phyloP scores from a whole-genome alignment of 2,113 vertebrate genomes.

The Willisornis vidua region DNA sequence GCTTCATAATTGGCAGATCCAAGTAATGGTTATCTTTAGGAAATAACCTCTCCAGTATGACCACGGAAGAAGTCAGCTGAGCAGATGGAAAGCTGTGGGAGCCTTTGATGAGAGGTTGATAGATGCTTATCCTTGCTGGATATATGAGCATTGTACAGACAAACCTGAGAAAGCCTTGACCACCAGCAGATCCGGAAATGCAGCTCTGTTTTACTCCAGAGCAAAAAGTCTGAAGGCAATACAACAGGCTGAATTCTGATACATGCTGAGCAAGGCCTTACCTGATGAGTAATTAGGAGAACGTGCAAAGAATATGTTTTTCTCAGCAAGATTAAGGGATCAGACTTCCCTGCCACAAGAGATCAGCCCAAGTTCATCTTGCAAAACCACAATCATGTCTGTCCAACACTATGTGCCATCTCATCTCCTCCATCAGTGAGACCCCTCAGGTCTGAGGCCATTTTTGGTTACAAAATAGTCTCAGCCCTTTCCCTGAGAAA shows the following conservation, averaged over 20 bases:
- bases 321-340: background rate
- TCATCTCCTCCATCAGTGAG: background rate
- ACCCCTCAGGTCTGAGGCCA: background rate
- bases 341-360: background rate
- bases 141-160: accelerated
- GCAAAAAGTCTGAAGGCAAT: background rate
- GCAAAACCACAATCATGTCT: accelerated
- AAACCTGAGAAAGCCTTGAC: background rate
- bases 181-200: accelerated
- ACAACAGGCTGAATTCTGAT: background rate
- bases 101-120: background rate
- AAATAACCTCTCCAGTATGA: background rate
- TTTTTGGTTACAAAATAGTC: background rate
- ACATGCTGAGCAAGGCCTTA: background rate
- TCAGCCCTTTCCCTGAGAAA: background rate
- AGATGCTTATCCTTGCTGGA: background rate
- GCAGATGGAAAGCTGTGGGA: background rate
- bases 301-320: background rate
- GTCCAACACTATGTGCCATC: accelerated
- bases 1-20: background rate
- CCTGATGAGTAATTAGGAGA: background rate
- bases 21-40: background rate
- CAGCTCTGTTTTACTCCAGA: background rate
- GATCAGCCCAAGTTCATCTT: accelerated
- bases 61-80: background rate